phyloP scores from a whole-genome alignment of 2,113 vertebrate species.

The Climacteris rufus region DNA sequence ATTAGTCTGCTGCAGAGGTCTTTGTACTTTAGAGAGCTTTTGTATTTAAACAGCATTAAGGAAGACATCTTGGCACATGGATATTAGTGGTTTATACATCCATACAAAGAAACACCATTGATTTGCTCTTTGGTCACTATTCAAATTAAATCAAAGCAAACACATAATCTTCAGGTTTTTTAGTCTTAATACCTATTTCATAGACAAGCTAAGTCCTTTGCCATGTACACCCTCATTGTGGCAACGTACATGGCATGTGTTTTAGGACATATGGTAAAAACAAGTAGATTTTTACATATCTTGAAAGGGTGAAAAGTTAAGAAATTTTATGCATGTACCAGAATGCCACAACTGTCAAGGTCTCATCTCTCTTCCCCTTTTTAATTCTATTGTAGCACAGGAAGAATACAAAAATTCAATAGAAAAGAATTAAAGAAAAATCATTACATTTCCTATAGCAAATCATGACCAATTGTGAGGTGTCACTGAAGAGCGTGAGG shows the following conservation, averaged over 20 bases:
- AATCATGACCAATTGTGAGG: not conserved
- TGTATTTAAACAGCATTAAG: not conserved
- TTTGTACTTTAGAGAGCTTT: not conserved
- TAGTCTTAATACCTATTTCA: not conserved
- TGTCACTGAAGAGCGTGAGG: conserved; percentile 6
- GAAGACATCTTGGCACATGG: not conserved
- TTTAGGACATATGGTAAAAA: not conserved
- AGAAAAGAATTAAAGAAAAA: conserved; percentile 34
- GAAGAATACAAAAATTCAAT: not conserved
- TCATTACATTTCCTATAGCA: conserved; percentile 2
- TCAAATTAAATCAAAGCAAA: not conserved
- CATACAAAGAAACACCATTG: not conserved
- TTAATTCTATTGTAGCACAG: not conserved
- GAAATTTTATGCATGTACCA: not conserved
- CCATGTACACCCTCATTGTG: not conserved
- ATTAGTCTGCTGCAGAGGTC: not conserved
- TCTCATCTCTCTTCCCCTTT: not conserved
- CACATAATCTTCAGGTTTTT: not conserved
- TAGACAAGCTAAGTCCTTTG: not conserved
- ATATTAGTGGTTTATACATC: not conserved
- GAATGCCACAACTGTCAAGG: not conserved
- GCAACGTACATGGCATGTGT: not conserved
- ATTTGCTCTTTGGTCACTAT: not conserved
- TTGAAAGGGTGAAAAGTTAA: not conserved
- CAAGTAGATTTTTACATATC: not conserved